Percentiles rank a stretch among this genome's conserved stretches.
phyloP scores from a whole-genome alignment of 1,140 invertebrate genomes.

The Bombus breviceps region DNA sequence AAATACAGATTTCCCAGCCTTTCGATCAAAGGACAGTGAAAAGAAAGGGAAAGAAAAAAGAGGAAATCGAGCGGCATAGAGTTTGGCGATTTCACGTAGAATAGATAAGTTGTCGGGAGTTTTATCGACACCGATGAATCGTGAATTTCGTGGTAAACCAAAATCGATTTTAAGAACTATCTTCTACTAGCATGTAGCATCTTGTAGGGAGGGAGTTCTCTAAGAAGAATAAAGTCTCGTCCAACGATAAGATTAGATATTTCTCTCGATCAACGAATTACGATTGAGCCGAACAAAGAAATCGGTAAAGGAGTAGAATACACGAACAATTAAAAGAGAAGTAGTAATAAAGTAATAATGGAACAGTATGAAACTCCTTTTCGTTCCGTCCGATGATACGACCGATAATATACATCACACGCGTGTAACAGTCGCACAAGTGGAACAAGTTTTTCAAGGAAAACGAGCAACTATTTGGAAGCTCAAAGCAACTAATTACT shows the following conservation, averaged over 20 bases:
- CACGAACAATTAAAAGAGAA: not conserved
- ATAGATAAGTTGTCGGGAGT: constrained; percentile 39
- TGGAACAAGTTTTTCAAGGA: too few relatives aligned
- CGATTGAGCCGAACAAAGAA: not conserved
- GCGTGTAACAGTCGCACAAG: too few relatives aligned
- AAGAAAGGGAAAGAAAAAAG: not conserved
- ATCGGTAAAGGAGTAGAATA: not conserved
- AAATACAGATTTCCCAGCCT: too few relatives aligned
- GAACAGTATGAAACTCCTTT: too few relatives aligned
- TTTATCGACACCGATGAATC: constrained; percentile 44
- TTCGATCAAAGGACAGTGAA: not conserved
- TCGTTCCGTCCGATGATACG: too few relatives aligned
- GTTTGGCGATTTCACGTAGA: constrained; percentile 8
- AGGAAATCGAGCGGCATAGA: not conserved
- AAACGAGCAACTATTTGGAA: too few relatives aligned
- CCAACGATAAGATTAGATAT: not conserved
- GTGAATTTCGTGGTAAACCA: constrained; percentile 37
- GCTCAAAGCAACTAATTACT: too few relatives aligned
- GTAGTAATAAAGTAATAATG: too few relatives aligned
- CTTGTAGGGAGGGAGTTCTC: not conserved
- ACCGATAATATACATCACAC: too few relatives aligned
- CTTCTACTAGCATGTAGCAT: not conserved
- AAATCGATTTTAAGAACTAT: constrained; percentile 37
- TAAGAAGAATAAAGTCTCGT: not conserved
- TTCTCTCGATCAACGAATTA: not conserved